Evolutionary conservation across 2,888 invertebrate species (phyloP), one percentile per base, ranked within the genome.

Genomic region (Pristionchus japonicus): DNA sequence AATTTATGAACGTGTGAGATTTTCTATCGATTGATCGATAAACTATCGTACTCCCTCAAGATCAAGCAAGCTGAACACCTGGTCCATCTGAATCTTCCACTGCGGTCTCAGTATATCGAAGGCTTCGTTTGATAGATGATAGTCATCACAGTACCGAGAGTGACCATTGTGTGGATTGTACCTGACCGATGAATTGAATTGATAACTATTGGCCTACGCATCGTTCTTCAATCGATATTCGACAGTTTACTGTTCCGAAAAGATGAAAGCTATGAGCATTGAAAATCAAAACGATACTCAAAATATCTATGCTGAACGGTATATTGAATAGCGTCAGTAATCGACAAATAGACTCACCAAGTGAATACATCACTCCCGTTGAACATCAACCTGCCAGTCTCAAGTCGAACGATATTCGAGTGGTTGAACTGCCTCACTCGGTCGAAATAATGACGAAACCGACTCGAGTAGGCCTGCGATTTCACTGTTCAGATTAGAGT

Each of bases 101-200:
- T 77, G 43, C 2, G 77, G 77, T 43, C n/a, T 23, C 13, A 77
- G 43, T n/a, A 77, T 77, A 11, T 77, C 47, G 77, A 77, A 77
- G n/a, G 77, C 27, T 17, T 77, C 77, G 34, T 43, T 43, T 3
- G 77, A 77, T 1, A 77, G 77, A 47, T 77, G 77, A 13, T 77
- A 77, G 13, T 77, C 77, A 27, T 77, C 77, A n/a, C 77, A 77
- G 47, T 77, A 77, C 3, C 77, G 77, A 77, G 77, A 77, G 77
- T 77, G 77, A 3, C 77, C 77, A 27, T 77, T 77, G 43, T 47
- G 77, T 11, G 77, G 77, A 27, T 77, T 77, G 43, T 43, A 77
- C 77, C 77, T 77, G 23, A 3, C n/a, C n/a, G n/a, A n/a, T n/a
- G n/a, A n/a, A n/a, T n/a, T n/a, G n/a, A n/a, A n/a, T 43, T 43